Evolutionary conservation across 2,888 invertebrate species (phyloP), one percentile per base, ranked within the genome.

Genomic region (Heliconius ethilla): DNA sequence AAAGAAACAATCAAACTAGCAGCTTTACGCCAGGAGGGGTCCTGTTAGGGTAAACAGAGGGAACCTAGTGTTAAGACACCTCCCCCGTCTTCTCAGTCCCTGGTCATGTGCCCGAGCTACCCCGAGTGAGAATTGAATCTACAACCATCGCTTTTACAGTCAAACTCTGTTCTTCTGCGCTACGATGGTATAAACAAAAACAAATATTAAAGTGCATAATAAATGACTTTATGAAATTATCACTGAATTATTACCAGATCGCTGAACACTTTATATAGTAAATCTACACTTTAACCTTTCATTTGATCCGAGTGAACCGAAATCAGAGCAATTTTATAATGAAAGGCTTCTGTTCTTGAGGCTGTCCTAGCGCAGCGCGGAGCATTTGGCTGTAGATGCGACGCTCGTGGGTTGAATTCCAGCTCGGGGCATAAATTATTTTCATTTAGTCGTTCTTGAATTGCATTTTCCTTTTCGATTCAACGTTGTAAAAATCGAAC

Each of bases 271-370:
- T 51, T 55, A n/a, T 55, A 72, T 29, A 55, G 33, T 70, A 55
- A 27, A 27, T 29, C 29, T 51, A 27, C 70, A 51, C 29, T 27
- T 40, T 45, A 1, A 51, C 27, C 45, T 22, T 55, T 51, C 29
- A 33, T 33, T 72, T 72, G 13, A 1, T 13, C n/a, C 9, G 13
- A 72, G 22, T 29, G 33, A 72, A 72, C 55, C 18, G 72, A 33
- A 33, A 72, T 33, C 72, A 55, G 29, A 22, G 3, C 33, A 55
- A 22, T 72, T 72, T 55, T 33, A 72, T 29, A 51, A 70, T 70
- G 18, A 51, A 51, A 29, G 45, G 51, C 29, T 13, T 70, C 22
- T 59, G 10, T 59, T 59, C n/a, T n/a, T 59, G 3, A 59, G n/a
- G 59, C n/a, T 59, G 3, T n/a, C n/a, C 10, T n/a, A 10, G 22